Evolutionary conservation across 2,113 vertebrate species (phyloP).

Genomic region (Tyrannus savana): DNA sequence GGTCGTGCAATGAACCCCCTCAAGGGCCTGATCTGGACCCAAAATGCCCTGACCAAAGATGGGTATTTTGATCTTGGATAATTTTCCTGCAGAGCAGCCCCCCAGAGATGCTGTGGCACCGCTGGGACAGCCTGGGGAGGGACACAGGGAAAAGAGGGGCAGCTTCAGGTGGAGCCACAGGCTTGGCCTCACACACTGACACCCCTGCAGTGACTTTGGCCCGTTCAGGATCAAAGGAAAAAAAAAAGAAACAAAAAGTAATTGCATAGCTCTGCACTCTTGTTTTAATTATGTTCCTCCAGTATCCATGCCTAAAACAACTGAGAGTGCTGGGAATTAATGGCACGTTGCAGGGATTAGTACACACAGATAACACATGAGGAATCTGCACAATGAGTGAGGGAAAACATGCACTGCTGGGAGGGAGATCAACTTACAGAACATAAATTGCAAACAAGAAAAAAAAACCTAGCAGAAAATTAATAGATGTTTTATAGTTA

Average conservation of each 20-base stretch:
- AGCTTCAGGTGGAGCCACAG: background rate
- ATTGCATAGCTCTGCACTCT: background rate
- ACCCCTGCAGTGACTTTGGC: background rate
- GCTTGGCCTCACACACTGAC: background rate
- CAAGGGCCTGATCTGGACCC: background rate
- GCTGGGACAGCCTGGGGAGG: background rate
- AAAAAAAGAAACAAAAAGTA: background rate
- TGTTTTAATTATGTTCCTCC: background rate
- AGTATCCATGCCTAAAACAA: background rate
- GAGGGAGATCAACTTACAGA: background rate
- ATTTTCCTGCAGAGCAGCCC: background rate
- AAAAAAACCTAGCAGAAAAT: background rate
- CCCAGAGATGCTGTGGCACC: background rate
- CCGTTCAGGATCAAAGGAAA: background rate
- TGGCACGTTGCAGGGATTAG: background rate
- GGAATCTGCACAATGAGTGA: background rate
- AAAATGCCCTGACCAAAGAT: slow-evolving; percentile 30
- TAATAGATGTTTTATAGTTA: background rate
- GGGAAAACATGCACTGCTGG: background rate
- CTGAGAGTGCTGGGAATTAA: background rate
- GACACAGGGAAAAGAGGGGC: background rate
- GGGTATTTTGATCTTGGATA: background rate
- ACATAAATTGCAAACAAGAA: background rate
- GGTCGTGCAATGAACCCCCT: accelerated
- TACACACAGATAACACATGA: background rate